Base-by-base conservation (phyloP, 1,140 invertebrate genomes). In the Branchinecta lindahli region DNA sequence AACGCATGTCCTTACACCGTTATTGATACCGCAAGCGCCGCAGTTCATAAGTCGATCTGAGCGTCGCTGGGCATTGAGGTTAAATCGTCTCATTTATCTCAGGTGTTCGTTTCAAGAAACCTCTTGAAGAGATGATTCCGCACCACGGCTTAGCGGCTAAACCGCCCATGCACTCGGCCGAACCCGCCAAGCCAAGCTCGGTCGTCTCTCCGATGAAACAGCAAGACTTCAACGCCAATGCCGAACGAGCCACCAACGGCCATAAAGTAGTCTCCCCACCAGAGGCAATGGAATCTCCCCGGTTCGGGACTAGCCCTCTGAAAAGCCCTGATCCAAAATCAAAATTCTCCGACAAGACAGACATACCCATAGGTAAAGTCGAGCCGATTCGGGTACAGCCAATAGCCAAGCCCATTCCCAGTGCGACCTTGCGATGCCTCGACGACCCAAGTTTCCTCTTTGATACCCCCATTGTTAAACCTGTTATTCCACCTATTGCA, bases 401-500 rank as follows among this genome's bases (percentile, higher is more conserved):
- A 65, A 46, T 72, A 67, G 72, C 61, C 72, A 82, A 78, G 73
- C 75, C 79, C 46, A 75, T 81, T 46, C 78, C 79, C 33, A 82
- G 82, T 65, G 81, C 83, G 66, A 82, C 81, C 71, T 71, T 84
- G 8, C 77, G 79, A 72, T 81, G 81, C 73, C 74, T 84, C 45
- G 83, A 84, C 45, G 83, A 84, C 75, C 83, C 83, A 47, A 77
- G 8, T 72, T 83, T 82, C 72, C 80, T 82, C 71, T 80, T 79
- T 72, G 82, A 82, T 15, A 72, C 71, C 71, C 47, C 69, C 71
- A 4, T 71, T 73, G 21, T 65, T 9, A 61, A 68, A 44, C 61
- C 75, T 7, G 68, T 73, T 10, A 66, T 70, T 52, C 5, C 68
- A 15, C 15, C 70, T 15, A 46, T 44, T 67, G 66, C 44, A 18